Conservation (phyloP, 64 coral and sea anemone genomes). For the Hydrozoanthus tunicans region DNA sequence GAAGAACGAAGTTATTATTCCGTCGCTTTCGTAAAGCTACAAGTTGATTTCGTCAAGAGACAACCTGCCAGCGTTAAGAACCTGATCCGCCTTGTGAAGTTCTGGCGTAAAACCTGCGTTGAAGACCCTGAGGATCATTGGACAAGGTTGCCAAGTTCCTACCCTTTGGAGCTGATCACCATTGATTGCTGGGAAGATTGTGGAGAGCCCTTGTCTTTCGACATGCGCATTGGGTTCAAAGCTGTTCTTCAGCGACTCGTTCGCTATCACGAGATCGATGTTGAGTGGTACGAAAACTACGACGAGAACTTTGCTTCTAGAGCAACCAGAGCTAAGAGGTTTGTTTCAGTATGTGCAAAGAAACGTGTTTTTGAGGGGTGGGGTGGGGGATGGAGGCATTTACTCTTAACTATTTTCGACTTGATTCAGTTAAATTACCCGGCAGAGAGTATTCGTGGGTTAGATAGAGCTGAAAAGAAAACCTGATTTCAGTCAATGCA, state of each 20-base stretch:
- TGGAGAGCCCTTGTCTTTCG: neutral
- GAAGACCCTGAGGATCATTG: neutral
- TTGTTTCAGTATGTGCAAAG: neutral
- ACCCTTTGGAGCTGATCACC: slow-evolving; percentile 37
- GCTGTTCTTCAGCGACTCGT: slow-evolving; percentile 4
- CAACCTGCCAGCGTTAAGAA: slow-evolving; percentile 64
- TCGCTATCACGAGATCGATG: neutral
- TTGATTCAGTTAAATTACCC: neutral
- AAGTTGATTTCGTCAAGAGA: slow-evolving; percentile 62
- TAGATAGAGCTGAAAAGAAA: no score
- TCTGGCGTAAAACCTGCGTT: slow-evolving; percentile 69
- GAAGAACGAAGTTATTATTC: neutral
- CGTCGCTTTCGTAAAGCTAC: slow-evolving; percentile 21
- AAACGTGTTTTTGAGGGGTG: neutral
- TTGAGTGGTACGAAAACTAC: neutral
- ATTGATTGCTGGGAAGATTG: slow-evolving; percentile 7
- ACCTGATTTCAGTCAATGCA: no score
- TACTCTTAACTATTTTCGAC: neutral
- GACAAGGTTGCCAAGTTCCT: slow-evolving; percentile 3
- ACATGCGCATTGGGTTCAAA: slow-evolving; percentile 6
- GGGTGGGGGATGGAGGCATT: neutral
- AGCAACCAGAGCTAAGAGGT: neutral
- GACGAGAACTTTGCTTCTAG: neutral
- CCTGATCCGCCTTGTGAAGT: slow-evolving; percentile 79
- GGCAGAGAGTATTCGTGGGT: no score